These are phyloP conservation scores for Mythimna loreyi DNA, from an alignment of 2,888 invertebrate species.

Conservation along the genomic window DNA sequence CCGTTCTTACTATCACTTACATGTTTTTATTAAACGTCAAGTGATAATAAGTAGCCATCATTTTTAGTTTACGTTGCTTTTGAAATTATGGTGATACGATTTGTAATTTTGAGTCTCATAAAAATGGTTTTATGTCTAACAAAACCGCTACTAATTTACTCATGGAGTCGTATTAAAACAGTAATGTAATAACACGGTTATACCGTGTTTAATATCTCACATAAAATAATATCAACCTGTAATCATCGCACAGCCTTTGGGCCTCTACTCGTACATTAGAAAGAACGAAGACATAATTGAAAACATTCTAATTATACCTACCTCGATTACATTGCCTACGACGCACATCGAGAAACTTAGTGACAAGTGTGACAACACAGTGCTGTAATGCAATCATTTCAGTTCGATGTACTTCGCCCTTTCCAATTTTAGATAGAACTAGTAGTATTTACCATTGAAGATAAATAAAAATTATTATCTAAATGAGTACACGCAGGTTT, in stretches of 20 bases:
- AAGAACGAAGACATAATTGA: slow-evolving; percentile 2
- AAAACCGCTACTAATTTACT: slow-evolving; percentile 31
- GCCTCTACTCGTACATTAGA: background rate
- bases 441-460: background rate
- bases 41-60: slow-evolving; percentile 32
- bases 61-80: slow-evolving; percentile 26
- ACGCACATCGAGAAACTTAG: background rate
- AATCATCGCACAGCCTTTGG: slow-evolving; percentile 14
- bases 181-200: slow-evolving; percentile 23
- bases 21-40: slow-evolving; percentile 46
- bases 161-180: slow-evolving; percentile 23
- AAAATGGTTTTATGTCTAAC: slow-evolving; percentile 30
- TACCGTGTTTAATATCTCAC: slow-evolving; percentile 13
- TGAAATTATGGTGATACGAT: slow-evolving; percentile 28
- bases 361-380: background rate
- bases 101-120: slow-evolving; percentile 38
- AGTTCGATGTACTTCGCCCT: background rate
- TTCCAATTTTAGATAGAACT: background rate
- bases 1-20: slow-evolving; percentile 43
- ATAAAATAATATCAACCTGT: slow-evolving; percentile 14
- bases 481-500: no score
- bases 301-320: background rate
- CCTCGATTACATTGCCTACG: background rate
- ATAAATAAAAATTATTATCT: background rate
- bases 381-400: background rate